Evolutionary conservation across 2,888 invertebrate genomes (phyloP).

Genomic region (Rhagium mordax): DNA sequence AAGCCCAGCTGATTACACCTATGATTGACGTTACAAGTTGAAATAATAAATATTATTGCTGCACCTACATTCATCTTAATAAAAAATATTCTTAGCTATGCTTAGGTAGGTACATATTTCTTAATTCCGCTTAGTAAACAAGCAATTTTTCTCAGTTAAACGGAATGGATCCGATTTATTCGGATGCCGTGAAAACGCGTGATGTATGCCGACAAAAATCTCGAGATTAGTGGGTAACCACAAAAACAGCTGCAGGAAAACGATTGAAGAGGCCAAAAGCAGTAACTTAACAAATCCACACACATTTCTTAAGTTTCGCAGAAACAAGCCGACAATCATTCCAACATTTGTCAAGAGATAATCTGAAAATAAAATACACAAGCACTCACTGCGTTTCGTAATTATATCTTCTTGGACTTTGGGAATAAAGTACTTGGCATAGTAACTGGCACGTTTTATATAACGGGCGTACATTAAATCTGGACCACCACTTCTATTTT

Average conservation of each 20-base stretch:
- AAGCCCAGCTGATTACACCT: neutral
- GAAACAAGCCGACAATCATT: constrained; percentile 41
- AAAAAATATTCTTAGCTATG: neutral
- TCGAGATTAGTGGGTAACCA: constrained; percentile 37
- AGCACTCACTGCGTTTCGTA: neutral
- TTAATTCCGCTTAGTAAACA: constrained; percentile 16
- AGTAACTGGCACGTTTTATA: too few relatives aligned
- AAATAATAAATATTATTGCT: constrained; percentile 11
- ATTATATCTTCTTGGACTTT: neutral
- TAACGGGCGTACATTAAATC: too few relatives aligned
- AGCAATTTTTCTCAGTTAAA: constrained; percentile 28
- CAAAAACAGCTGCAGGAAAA: constrained; percentile 40
- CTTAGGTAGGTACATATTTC: neutral
- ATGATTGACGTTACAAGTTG: neutral
- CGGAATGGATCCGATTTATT: constrained; percentile 25
- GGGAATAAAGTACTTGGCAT: neutral
- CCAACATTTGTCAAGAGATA: constrained; percentile 40
- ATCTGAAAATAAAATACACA: constrained; percentile 35
- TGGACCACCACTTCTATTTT: too few relatives aligned
- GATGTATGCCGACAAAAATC: constrained; percentile 39
- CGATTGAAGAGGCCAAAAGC: constrained; percentile 26
- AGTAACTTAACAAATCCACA: constrained; percentile 39
- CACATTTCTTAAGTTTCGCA: constrained; percentile 34
- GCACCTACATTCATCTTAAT: neutral
- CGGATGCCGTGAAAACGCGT: constrained; percentile 23